Conservation (phyloP, 1,140 invertebrate species). For the Neomicropteryx cornuta region DNA sequence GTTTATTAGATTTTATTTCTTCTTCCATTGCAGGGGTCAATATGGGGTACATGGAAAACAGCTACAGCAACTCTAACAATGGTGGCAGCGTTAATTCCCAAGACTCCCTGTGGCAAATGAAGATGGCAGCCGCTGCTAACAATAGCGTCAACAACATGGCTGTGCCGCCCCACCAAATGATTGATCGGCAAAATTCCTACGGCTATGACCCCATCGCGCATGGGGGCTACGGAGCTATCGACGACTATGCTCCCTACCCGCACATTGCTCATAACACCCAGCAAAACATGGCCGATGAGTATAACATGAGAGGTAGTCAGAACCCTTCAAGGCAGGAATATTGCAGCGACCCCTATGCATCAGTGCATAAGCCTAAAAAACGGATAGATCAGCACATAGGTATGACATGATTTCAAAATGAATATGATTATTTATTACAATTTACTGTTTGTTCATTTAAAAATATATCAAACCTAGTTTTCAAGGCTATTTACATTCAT, state of each 20-base stretch:
- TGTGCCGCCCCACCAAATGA: conserved; percentile 39
- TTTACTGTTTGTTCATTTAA: no score
- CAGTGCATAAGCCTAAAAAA: conserved; percentile 79
- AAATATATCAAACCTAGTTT: no score
- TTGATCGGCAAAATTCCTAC: conserved; percentile 50
- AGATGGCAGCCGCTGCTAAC: conserved; percentile 63
- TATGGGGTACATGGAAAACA: conserved; percentile 83
- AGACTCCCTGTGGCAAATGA: conserved; percentile 91
- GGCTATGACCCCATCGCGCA: conserved; percentile 69
- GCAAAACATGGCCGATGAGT: conserved; percentile 50
- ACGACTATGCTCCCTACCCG: conserved; percentile 78
- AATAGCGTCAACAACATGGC: conserved; percentile 45
- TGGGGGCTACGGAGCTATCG: conserved; percentile 69
- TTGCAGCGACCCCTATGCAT: conserved; percentile 73
- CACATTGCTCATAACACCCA: conserved; percentile 57
- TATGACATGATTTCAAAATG: no score
- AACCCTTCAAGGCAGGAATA: conserved; percentile 75
- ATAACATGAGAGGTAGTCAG: conserved; percentile 58
- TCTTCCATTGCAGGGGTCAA: conserved; percentile 52
- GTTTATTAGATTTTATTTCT: conserved; percentile 11
- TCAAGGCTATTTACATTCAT: no score
- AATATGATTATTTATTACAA: no score
- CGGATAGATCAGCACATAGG: conserved; percentile 68
- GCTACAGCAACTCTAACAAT: conserved; percentile 86
- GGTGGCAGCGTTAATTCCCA: conserved; percentile 88